Percentiles rank a stretch among this genome's conserved stretches.
These are phyloP conservation scores for Drosophila mimica DNA, from an alignment of 2,888 invertebrate genomes.

Conservation along the genomic window DNA sequence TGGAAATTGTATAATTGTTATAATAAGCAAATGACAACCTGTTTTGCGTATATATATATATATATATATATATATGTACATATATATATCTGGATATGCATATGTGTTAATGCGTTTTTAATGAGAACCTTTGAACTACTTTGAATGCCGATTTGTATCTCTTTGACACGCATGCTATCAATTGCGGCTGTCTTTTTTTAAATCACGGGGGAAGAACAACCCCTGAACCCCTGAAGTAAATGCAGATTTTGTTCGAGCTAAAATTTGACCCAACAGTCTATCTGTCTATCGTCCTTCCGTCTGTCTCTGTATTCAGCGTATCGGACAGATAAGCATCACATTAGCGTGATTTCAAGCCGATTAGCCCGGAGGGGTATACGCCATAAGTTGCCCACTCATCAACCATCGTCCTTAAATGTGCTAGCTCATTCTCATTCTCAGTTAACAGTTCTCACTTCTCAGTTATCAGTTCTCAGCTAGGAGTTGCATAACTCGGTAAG, in stretches of 20 bases:
- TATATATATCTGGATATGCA: neutral
- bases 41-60: neutral
- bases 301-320: constrained; percentile 27
- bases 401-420: constrained; percentile 41
- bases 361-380: constrained; percentile 42
- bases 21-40: neutral
- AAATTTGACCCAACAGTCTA: constrained; percentile 39
- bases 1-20: neutral
- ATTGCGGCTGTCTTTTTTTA: constrained; percentile 36
- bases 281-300: neutral
- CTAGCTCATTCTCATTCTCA: constrained; percentile 35
- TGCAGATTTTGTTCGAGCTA: constrained; percentile 60
- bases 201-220: constrained; percentile 25
- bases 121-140: constrained; percentile 51
- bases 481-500: neutral
- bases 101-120: constrained; percentile 57
- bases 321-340: constrained; percentile 70
- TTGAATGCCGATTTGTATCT: constrained; percentile 40
- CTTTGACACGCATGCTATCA: constrained; percentile 26
- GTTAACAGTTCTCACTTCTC: neutral
- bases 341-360: constrained; percentile 73
- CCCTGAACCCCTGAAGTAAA: constrained; percentile 42
- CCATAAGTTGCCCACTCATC: constrained; percentile 57
- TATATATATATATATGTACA: neutral
- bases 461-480: neutral